A percentile compares a stretch with the other conserved stretches of the same genome.
Evolutionary conservation across 2,113 vertebrate genomes (phyloP).

Genomic region (Thunnus maccoyii): DNA sequence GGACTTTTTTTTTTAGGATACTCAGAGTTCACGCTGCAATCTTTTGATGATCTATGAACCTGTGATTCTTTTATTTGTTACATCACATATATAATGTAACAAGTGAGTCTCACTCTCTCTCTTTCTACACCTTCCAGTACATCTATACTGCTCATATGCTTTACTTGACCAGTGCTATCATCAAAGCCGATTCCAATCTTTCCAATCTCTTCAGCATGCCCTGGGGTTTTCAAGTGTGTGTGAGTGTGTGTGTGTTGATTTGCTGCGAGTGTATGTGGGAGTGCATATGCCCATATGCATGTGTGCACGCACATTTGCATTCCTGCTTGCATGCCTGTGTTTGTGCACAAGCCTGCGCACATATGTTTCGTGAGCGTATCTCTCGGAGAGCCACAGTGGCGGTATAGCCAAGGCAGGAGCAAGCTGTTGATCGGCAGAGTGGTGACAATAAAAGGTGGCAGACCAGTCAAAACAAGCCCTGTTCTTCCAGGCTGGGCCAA

Average conservation of each 20-base stretch:
- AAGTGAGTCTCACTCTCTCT: constrained; percentile 8
- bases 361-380: constrained; percentile 35
- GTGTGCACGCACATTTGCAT: neutral
- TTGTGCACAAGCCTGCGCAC: constrained; percentile 16
- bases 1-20: neutral
- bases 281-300: neutral
- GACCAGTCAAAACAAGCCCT: constrained; percentile 86
- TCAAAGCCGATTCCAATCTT: constrained; percentile 51
- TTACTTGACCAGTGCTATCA: constrained; percentile 39
- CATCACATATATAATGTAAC: constrained; percentile 1
- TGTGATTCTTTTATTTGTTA: neutral
- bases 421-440: constrained; percentile 69
- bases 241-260: neutral
- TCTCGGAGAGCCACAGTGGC: constrained; percentile 32
- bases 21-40: neutral
- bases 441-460: constrained; percentile 85
- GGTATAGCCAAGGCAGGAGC: constrained; percentile 61
- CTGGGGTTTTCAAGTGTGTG: constrained; percentile 9
- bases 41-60: constrained; percentile 28
- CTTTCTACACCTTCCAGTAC: neutral
- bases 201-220: constrained; percentile 18
- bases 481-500: constrained; percentile 81
- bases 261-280: neutral
- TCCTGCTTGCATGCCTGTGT: neutral
- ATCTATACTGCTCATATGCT: constrained; percentile 26